Evolutionary conservation across 64 coral and sea anemone species (phyloP).

Genomic region (Pocillopora damicornis): DNA sequence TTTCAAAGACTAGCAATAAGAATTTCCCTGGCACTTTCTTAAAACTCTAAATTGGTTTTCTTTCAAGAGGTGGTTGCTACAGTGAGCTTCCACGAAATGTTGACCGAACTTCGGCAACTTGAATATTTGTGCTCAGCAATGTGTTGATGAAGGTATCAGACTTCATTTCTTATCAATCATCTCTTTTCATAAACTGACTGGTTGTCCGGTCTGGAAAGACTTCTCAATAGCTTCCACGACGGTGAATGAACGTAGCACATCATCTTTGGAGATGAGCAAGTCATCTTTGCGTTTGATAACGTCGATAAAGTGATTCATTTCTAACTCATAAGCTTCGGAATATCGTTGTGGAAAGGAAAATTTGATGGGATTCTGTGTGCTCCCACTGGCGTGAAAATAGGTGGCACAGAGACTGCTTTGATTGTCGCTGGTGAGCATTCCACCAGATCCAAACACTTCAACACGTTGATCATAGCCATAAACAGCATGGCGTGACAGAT

Average conservation of each 20-base stretch:
- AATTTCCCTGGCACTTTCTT: too few relatives aligned
- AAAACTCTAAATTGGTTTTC: too few relatives aligned
- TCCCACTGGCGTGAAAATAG: slow-evolving; percentile 34
- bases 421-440: slow-evolving; percentile 78
- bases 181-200: slow-evolving; percentile 24
- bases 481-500: slow-evolving; percentile 64
- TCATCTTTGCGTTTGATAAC: slow-evolving; percentile 55
- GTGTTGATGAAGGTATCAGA: too few relatives aligned
- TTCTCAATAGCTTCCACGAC: slow-evolving; percentile 72
- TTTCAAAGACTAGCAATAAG: too few relatives aligned
- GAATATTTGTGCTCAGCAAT: too few relatives aligned
- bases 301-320: slow-evolving; percentile 81
- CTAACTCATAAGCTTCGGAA: slow-evolving; percentile 45
- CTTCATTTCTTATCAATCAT: too few relatives aligned
- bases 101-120: too few relatives aligned
- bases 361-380: not conserved
- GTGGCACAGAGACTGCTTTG: slow-evolving; percentile 6
- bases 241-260: slow-evolving; percentile 46
- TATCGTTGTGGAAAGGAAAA: slow-evolving; percentile 71
- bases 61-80: too few relatives aligned
- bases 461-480: slow-evolving; percentile 87
- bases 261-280: slow-evolving; percentile 42
- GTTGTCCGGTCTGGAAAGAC: slow-evolving; percentile 55
- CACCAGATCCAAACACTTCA: slow-evolving; percentile 86
- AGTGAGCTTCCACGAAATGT: too few relatives aligned